Percentiles rank a stretch among this genome's conserved stretches.
These are phyloP conservation scores for Cathartes aura DNA, from an alignment of 2,113 vertebrate species.

Conservation along the genomic window DNA sequence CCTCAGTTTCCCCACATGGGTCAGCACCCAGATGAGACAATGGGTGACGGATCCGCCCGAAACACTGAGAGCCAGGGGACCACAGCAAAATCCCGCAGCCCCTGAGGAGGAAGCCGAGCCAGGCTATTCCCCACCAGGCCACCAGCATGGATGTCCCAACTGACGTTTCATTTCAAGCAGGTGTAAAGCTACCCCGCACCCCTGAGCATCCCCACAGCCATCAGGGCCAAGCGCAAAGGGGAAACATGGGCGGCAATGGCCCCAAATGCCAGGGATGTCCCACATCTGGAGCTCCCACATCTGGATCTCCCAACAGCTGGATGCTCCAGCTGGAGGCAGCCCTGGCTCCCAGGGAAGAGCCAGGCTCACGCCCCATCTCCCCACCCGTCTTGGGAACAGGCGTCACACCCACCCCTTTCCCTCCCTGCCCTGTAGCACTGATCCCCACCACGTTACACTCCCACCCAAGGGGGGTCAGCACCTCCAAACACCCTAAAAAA, in stretches of 20 bases:
- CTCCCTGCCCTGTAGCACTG: fast-evolving
- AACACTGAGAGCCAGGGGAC: fast-evolving
- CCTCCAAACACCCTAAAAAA: not conserved
- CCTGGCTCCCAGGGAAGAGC: not conserved
- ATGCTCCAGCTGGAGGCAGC: not conserved
- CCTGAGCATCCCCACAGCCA: not conserved
- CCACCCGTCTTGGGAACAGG: fast-evolving
- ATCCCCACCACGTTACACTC: fast-evolving
- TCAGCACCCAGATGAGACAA: not conserved
- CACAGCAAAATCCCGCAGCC: not conserved
- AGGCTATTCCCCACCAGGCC: not conserved
- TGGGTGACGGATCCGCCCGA: fast-evolving
- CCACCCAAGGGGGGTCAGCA: not conserved
- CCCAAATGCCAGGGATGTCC: not conserved
- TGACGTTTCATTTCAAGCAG: fast-evolving
- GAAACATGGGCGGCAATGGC: fast-evolving
- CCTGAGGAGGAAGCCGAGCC: fast-evolving
- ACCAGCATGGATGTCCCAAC: not conserved
- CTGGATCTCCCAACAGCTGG: not conserved
- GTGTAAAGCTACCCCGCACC: not conserved
- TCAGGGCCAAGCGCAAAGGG: not conserved
- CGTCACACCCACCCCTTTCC: not conserved
- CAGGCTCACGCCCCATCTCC: not conserved
- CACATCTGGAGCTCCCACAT: not conserved
- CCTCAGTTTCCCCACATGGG: not conserved